Base-by-base conservation (phyloP, 1,140 invertebrate species). In the Hycleus cichorii region DNA sequence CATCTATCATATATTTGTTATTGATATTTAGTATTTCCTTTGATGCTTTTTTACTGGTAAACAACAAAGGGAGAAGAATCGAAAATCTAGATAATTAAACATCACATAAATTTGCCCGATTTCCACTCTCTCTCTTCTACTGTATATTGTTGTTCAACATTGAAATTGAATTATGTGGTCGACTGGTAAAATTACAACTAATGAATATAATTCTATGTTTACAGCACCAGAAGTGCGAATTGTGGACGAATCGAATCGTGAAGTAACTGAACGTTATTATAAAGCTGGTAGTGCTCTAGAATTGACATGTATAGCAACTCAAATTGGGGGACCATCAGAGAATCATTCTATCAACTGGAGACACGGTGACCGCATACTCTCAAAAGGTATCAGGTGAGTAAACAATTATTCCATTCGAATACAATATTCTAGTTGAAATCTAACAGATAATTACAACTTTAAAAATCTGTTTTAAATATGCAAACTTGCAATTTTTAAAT, bases 251-350 rank as follows among this genome's bases (percentile, higher is more conserved):
- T 80, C 82, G 60, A 79, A 81, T 42, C 78, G 85, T 57, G 80
- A 80, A 66, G 78, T 85, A 45, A 80, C 81, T 56, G 84, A 87
- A 70, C 75, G 84, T 58, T 86, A 86, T 72, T 87, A 87, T 75
- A 87, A 86, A 74, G 81, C 81, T 11, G 85, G 85, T 18, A 86
- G 84, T 67, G 79, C 81, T n/a, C 80, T 88, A 60, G 84, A 87
- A 72, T 74, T 88, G 57, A 81, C 83, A 26, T 88, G 85, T 69
- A 71, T 77, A 57, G 81, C 81, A 1, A 67, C 65, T 24, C 76
- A 78, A 61, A 62, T 80, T 56, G 72, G 73, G 60, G 69, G 69
- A 52, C 48, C 67, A 26, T 56, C 59, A 47, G 68, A 72, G 47
- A 65, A 42, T 42, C 60, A 62, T 27, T 64, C 65, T n/a, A 66